Conservation (phyloP, 2,797 vertebrate genomes). For the Cyprinodon diabolis region DNA sequence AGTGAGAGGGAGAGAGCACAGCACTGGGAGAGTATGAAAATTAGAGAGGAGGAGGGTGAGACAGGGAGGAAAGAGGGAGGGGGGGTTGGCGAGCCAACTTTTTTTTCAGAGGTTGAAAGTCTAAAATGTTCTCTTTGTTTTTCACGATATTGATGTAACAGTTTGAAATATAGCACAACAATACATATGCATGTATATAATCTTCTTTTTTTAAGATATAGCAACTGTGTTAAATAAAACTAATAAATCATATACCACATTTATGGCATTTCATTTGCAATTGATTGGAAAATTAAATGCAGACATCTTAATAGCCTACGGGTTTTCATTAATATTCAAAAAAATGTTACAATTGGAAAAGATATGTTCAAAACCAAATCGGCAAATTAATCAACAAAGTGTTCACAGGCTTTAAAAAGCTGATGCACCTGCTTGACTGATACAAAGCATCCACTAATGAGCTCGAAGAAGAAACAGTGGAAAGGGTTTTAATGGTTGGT, state of each 20-base stretch:
- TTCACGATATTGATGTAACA: slow-evolving; percentile 23
- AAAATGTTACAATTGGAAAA: background rate
- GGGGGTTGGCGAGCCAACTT: slow-evolving; percentile 60
- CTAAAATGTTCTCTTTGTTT: slow-evolving; percentile 48
- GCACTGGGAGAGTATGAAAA: slow-evolving; percentile 73
- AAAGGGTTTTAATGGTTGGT: background rate
- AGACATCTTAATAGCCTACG: background rate
- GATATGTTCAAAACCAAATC: background rate
- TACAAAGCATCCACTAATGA: background rate
- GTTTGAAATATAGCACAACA: background rate
- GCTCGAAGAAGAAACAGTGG: background rate
- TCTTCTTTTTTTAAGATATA: background rate
- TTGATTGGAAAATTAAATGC: background rate
- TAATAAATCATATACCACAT: background rate
- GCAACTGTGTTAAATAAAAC: background rate
- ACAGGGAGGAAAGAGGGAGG: slow-evolving; percentile 14
- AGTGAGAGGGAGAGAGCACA: slow-evolving; percentile 68
- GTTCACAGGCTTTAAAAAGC: background rate
- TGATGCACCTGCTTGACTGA: slow-evolving; percentile 1
- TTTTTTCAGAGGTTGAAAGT: slow-evolving; percentile 69
- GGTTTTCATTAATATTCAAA: background rate
- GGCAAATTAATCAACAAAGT: background rate
- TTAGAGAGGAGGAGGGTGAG: slow-evolving; percentile 65
- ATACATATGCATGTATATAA: background rate
- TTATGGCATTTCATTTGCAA: too few relatives aligned